These are phyloP conservation scores for Trachelus iudaicus DNA, from an alignment of 2,888 invertebrate genomes.

Conservation along the genomic window DNA sequence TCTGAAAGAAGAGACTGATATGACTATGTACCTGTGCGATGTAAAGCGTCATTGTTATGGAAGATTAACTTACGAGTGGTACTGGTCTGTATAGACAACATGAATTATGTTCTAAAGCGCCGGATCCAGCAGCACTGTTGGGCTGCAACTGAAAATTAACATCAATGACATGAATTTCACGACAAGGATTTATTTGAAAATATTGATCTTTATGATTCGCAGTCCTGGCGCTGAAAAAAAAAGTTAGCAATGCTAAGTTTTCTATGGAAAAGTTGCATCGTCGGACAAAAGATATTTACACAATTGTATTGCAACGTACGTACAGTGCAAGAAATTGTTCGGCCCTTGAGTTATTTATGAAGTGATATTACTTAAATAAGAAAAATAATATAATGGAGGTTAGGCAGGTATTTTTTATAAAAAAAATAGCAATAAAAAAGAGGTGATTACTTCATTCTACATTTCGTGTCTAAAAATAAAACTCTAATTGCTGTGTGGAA, in stretches of 20 bases:
- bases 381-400: no score
- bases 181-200: neutral
- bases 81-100: constrained; percentile 87
- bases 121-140: constrained; percentile 94
- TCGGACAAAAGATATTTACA: neutral
- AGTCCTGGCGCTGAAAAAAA: neutral
- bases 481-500: no score
- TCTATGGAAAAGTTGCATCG: neutral
- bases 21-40: constrained; percentile 8
- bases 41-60: neutral
- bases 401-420: no score
- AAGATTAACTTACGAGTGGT: constrained; percentile 65
- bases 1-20: constrained; percentile 58
- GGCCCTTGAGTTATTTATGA: no score
- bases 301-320: no score
- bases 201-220: neutral
- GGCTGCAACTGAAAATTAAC: constrained; percentile 81
- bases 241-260: neutral
- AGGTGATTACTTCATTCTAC: no score
- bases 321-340: no score
- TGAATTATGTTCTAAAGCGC: constrained; percentile 96
- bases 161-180: neutral
- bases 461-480: no score
- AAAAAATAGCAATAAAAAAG: no score
- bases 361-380: no score